Conservation (phyloP, 2,797 vertebrate species). For the Silurus aristotelis region DNA sequence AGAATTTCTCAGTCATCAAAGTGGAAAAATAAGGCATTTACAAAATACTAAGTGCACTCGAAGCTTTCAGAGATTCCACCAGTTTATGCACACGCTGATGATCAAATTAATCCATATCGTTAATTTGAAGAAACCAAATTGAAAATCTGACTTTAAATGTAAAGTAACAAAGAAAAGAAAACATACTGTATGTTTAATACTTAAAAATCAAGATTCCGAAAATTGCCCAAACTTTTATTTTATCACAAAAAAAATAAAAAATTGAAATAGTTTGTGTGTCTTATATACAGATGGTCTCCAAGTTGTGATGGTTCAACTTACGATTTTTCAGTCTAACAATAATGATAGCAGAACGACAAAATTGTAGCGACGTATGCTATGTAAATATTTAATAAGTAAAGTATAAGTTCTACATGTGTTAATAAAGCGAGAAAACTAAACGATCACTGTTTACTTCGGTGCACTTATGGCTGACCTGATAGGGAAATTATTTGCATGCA, state of each 20-base stretch:
- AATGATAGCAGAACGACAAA: too few relatives aligned
- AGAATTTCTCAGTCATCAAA: too few relatives aligned
- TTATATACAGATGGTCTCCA: too few relatives aligned
- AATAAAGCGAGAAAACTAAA: not conserved
- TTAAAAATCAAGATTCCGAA: not conserved
- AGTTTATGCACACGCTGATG: not conserved
- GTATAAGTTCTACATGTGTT: not conserved
- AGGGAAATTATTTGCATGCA: too few relatives aligned
- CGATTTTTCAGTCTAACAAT: too few relatives aligned
- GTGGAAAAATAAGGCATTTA: too few relatives aligned
- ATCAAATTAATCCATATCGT: not conserved
- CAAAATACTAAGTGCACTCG: not conserved
- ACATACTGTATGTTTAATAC: not conserved
- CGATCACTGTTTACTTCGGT: not conserved
- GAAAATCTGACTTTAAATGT: not conserved
- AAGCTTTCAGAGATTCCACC: too few relatives aligned
- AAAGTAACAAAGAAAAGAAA: not conserved
- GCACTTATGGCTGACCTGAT: not conserved
- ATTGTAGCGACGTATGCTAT: too few relatives aligned
- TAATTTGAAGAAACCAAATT: not conserved
- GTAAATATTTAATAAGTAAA: not conserved
- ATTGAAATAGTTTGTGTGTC: not conserved
- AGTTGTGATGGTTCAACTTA: too few relatives aligned
- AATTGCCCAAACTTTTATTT: not conserved
- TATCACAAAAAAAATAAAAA: not conserved